phyloP scores from a whole-genome alignment of 2,888 invertebrate genomes.

The Resseliella maxima region DNA sequence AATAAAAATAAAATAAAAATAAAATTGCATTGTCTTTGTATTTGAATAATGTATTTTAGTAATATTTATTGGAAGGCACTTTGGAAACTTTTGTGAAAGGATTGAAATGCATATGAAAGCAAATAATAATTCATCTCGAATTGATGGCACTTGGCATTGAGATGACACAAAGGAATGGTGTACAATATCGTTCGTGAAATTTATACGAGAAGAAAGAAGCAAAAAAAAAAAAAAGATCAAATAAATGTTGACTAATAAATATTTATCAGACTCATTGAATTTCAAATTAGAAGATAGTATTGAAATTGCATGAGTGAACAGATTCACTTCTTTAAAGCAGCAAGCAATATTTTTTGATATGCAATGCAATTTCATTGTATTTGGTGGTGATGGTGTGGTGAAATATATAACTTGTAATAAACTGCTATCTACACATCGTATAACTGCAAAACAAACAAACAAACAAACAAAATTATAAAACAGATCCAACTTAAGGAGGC shows the following conservation, averaged over 20 bases:
- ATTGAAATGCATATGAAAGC: not conserved
- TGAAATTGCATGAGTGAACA: not conserved
- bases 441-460: not conserved
- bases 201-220: too few relatives aligned
- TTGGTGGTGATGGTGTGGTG: too few relatives aligned
- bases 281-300: not conserved
- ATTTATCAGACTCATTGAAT: conserved; percentile 2
- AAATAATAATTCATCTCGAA: conserved; percentile 7
- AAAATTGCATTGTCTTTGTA: not conserved
- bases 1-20: too few relatives aligned
- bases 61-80: not conserved
- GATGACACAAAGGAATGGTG: not conserved
- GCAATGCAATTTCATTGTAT: not conserved
- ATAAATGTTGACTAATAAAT: not conserved
- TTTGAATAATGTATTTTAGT: too few relatives aligned
- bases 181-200: not conserved
- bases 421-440: not conserved
- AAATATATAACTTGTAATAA: too few relatives aligned
- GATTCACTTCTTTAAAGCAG: not conserved
- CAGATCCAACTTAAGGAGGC: too few relatives aligned
- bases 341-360: not conserved
- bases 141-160: conserved; percentile 17
- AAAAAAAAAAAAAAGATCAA: not conserved
- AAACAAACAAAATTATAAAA: not conserved
- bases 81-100: not conserved